These are phyloP conservation scores for Sylvilagus bachmani DNA, from an alignment of 2,113 vertebrate species.

Conservation along the genomic window DNA sequence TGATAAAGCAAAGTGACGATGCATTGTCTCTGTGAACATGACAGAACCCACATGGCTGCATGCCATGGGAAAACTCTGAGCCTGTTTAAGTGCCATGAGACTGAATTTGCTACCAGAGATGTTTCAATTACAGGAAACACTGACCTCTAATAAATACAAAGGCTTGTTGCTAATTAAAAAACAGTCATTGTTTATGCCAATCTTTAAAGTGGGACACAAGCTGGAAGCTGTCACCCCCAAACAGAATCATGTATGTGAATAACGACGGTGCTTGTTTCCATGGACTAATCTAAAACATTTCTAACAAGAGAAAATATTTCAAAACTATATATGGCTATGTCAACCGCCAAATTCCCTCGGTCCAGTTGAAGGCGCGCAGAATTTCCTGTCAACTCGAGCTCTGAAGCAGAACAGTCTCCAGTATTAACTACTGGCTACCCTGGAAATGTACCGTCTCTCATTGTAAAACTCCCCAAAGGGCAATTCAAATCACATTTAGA, in stretches of 20 bases:
- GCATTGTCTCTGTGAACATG: not conserved
- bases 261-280: slow-evolving; percentile 71
- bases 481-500: slow-evolving; percentile 78
- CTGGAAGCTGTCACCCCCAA: slow-evolving; percentile 57
- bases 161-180: slow-evolving; percentile 54
- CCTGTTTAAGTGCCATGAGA: not conserved
- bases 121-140: not conserved
- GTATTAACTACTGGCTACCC: slow-evolving; percentile 63
- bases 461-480: slow-evolving; percentile 76
- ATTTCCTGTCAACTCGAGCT: slow-evolving; percentile 72
- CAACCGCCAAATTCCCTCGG: slow-evolving; percentile 57
- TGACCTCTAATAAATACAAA: slow-evolving; percentile 38
- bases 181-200: not conserved
- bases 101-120: not conserved
- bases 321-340: slow-evolving; percentile 68
- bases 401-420: slow-evolving; percentile 45
- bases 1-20: not conserved
- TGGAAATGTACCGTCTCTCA: slow-evolving; percentile 75
- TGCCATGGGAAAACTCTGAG: not conserved
- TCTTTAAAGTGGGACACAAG: slow-evolving; percentile 17
- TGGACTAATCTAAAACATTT: slow-evolving; percentile 80
- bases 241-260: slow-evolving; percentile 38
- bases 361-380: slow-evolving; percentile 63
- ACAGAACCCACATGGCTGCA: no score
- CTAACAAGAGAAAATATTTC: slow-evolving; percentile 77